Evolutionary conservation across 2,888 invertebrate genomes (phyloP).

Genomic region (Drosophila paracracens): DNA sequence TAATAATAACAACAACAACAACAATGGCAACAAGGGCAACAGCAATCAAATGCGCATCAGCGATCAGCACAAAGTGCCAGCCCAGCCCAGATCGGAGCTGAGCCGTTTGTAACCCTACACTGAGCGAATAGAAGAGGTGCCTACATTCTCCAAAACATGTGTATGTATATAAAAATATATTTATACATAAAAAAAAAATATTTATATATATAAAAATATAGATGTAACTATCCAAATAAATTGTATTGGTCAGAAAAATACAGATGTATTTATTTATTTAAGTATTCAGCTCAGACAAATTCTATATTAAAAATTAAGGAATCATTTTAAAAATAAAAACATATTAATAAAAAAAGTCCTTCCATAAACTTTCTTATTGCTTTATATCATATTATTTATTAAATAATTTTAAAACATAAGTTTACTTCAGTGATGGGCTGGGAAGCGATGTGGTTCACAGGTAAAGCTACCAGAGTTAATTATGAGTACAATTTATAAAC

Average conservation of each 20-base stretch:
- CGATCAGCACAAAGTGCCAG: constrained; percentile 51
- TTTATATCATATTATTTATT: background rate
- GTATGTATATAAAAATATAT: accelerated
- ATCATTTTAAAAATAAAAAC: background rate
- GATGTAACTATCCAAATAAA: background rate
- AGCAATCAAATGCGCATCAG: constrained; percentile 81
- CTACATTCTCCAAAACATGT: background rate
- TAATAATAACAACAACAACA: constrained; percentile 22
- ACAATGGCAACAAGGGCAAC: constrained; percentile 14
- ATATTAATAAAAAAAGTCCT: background rate
- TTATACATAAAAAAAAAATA: background rate
- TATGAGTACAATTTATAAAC: background rate
- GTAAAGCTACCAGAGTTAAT: background rate
- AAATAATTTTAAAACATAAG: background rate
- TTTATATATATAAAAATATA: background rate
- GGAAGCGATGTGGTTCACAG: no score
- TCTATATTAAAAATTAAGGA: background rate
- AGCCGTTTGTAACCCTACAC: constrained; percentile 10
- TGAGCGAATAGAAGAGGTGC: background rate
- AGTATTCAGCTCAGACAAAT: background rate
- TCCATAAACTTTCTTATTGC: background rate
- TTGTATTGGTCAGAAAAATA: background rate
- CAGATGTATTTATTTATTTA: background rate
- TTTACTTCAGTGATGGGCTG: background rate
- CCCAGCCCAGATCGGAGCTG: constrained; percentile 19